These are phyloP conservation scores for Triplophysa bombifrons DNA, from an alignment of 2,797 vertebrate species.

Conservation along the genomic window DNA sequence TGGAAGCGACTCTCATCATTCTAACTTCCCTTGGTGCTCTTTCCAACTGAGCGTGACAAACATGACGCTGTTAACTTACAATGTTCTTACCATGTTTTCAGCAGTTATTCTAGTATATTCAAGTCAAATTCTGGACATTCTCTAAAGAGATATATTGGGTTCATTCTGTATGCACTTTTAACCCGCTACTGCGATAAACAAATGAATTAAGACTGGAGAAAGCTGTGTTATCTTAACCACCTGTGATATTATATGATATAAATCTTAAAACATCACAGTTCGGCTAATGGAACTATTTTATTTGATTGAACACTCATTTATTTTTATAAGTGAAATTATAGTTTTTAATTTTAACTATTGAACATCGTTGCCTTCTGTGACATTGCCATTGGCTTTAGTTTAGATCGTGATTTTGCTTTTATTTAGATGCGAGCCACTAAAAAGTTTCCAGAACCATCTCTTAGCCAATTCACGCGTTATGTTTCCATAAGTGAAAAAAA, in stretches of 20 bases:
- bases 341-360: background rate
- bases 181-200: too few species aligned
- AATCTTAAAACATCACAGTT: background rate
- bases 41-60: conserved; percentile 18
- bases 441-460: too few species aligned
- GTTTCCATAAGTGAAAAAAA: too few species aligned
- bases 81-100: background rate
- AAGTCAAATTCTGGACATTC: too few species aligned
- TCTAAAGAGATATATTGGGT: too few species aligned
- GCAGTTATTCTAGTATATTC: conserved; percentile 1
- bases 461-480: too few species aligned
- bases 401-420: too few species aligned
- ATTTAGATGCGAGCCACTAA: too few species aligned
- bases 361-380: background rate
- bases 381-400: background rate
- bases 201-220: too few species aligned
- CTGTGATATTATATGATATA: background rate
- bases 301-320: background rate
- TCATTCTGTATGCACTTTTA: too few species aligned
- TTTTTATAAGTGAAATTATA: background rate
- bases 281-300: background rate
- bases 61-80: background rate
- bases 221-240: background rate
- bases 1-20: conserved; percentile 10
- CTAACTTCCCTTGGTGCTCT: conserved; percentile 18